phyloP scores from a whole-genome alignment of 2,113 vertebrate genomes.

The Centrocercus urophasianus region DNA sequence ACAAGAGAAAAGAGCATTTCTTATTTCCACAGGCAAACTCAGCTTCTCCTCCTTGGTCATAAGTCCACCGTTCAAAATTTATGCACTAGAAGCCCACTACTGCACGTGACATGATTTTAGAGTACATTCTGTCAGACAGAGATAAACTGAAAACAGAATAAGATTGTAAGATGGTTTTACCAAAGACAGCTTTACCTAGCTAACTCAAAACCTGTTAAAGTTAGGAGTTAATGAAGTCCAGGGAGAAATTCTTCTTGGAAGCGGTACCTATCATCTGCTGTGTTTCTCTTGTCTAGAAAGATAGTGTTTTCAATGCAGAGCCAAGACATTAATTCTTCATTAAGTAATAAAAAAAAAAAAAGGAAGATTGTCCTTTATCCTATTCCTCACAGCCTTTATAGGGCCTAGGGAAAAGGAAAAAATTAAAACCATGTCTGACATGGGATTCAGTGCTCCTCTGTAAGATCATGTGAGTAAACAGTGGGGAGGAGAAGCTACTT shows the following conservation, averaged over 20 bases:
- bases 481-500: background rate
- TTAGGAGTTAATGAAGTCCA: background rate
- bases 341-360: background rate
- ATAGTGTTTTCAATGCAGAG: background rate
- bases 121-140: background rate
- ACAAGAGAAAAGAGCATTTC: background rate
- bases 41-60: background rate
- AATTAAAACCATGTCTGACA: background rate
- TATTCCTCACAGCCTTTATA: background rate
- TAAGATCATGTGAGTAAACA: background rate
- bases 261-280: background rate
- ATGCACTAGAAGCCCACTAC: background rate
- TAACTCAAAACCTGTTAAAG: background rate
- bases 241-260: background rate
- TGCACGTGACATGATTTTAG: background rate
- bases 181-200: background rate
- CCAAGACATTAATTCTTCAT: background rate
- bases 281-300: slow-evolving; percentile 1
- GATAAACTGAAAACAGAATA: background rate
- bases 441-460: background rate
- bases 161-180: background rate
- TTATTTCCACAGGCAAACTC: background rate
- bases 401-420: background rate
- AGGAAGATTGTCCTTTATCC: background rate
- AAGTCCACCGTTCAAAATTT: background rate